Percentiles rank a stretch among this genome's conserved stretches.
phyloP scores from a whole-genome alignment of 1,140 invertebrate genomes.

The Sarcophaga bullata region DNA sequence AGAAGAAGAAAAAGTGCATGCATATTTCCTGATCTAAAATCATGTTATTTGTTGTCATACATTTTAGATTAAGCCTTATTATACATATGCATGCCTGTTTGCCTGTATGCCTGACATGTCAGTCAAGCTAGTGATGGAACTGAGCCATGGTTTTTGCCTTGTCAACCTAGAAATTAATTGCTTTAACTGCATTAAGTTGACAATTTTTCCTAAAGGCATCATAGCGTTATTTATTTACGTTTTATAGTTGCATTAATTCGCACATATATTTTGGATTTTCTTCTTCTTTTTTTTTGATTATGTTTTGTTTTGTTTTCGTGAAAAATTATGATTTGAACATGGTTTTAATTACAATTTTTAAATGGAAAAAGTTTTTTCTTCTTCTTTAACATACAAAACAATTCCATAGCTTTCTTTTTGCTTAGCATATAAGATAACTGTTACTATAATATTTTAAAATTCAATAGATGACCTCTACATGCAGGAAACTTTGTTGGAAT shows the following conservation, averaged over 20 bases:
- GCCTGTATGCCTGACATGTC: too few species aligned
- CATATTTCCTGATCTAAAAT: neutral
- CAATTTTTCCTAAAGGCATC: conserved; percentile 15
- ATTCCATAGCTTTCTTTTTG: too few species aligned
- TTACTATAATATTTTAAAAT: too few species aligned
- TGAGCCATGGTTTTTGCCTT: neutral
- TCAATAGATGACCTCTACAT: too few species aligned
- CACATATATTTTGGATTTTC: neutral
- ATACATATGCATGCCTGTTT: neutral
- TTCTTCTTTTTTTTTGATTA: neutral
- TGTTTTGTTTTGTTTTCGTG: neutral
- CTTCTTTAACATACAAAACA: neutral
- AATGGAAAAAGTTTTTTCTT: neutral
- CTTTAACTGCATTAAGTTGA: conserved; percentile 21
- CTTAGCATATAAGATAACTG: too few species aligned
- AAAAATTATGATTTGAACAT: neutral
- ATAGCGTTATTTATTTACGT: neutral
- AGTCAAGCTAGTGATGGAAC: conserved; percentile 2
- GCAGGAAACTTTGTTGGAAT: too few species aligned
- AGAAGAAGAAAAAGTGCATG: neutral
- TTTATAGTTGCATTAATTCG: neutral
- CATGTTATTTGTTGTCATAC: conserved; percentile 13
- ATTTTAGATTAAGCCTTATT: neutral
- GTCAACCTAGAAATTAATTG: conserved; percentile 20
- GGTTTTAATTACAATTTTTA: conserved; percentile 11